A percentile compares a stretch with the other conserved stretches of the same genome.
These are phyloP conservation scores for Platycheirus albimanus DNA, from an alignment of 2,888 invertebrate species.

Conservation along the genomic window DNA sequence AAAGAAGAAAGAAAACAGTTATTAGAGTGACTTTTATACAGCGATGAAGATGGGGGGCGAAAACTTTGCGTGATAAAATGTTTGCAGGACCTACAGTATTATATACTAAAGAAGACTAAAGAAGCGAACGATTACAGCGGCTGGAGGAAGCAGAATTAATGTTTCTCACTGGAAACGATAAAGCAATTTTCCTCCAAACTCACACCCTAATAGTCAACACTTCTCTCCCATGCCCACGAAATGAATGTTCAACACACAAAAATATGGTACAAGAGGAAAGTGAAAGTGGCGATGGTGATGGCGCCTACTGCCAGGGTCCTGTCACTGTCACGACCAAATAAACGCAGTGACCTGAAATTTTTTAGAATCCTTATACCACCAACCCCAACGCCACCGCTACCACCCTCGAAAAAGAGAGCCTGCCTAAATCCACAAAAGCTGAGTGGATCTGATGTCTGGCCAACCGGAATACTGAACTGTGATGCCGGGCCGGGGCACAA, in stretches of 20 bases:
- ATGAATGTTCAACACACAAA: background rate
- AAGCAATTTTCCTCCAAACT: slow-evolving; percentile 37
- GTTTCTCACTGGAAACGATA: slow-evolving; percentile 48
- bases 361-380: background rate
- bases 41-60: background rate
- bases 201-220: slow-evolving; percentile 16
- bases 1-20: slow-evolving; percentile 50
- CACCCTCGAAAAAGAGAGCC: background rate
- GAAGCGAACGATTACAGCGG: slow-evolving; percentile 11
- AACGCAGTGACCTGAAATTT: slow-evolving; percentile 63
- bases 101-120: too few species aligned
- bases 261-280: background rate
- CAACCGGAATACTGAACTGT: slow-evolving; percentile 19
- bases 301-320: slow-evolving; percentile 36
- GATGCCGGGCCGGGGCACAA: background rate
- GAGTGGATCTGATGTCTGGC: slow-evolving; percentile 40
- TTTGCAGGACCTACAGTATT: slow-evolving; percentile 2
- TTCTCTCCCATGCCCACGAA: background rate
- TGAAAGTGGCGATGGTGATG: slow-evolving; percentile 20
- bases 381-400: background rate
- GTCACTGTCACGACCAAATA: slow-evolving; percentile 51
- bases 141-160: slow-evolving; percentile 40
- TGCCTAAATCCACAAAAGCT: slow-evolving; percentile 43
- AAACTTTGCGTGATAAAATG: slow-evolving; percentile 39
- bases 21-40: slow-evolving; percentile 14